Conservation (phyloP, 2,888 invertebrate species). For the Anarsia innoxiella region DNA sequence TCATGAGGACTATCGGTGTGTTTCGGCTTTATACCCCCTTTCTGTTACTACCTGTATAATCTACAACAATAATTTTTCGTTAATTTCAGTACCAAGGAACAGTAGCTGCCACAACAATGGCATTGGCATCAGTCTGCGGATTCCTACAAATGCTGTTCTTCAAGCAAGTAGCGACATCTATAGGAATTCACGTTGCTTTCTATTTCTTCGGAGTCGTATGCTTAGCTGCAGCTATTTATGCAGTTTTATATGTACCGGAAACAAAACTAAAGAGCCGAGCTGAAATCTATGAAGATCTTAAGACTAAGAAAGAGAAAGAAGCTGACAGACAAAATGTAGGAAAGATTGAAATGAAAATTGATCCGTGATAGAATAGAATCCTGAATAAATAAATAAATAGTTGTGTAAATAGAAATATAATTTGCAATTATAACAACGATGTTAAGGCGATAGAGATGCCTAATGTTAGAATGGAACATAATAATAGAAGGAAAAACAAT, state of each 20-base stretch:
- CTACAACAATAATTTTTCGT: neutral
- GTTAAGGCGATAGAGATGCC: too few relatives aligned
- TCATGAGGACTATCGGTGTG: neutral
- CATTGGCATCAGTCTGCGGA: constrained; percentile 34
- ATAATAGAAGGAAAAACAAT: too few relatives aligned
- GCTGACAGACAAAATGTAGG: constrained; percentile 9
- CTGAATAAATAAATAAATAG: neutral
- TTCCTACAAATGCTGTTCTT: constrained; percentile 54
- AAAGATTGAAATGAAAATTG: neutral
- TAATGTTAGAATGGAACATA: too few relatives aligned
- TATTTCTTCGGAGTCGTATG: constrained; percentile 48
- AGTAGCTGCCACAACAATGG: constrained; percentile 49
- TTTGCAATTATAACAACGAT: too few relatives aligned
- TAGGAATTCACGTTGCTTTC: constrained; percentile 46
- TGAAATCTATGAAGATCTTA: constrained; percentile 47
- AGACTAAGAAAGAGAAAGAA: constrained; percentile 41
- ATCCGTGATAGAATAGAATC: neutral
- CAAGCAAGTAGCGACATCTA: constrained; percentile 40
- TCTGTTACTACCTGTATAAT: neutral
- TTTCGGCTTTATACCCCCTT: too few relatives aligned
- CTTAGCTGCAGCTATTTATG: constrained; percentile 35
- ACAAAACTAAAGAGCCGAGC: constrained; percentile 40
- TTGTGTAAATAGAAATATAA: neutral
- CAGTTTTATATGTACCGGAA: constrained; percentile 43
- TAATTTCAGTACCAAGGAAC: constrained; percentile 56